Evolutionary conservation across 2,797 vertebrate genomes (phyloP).

Genomic region (Acridotheres tristis): DNA sequence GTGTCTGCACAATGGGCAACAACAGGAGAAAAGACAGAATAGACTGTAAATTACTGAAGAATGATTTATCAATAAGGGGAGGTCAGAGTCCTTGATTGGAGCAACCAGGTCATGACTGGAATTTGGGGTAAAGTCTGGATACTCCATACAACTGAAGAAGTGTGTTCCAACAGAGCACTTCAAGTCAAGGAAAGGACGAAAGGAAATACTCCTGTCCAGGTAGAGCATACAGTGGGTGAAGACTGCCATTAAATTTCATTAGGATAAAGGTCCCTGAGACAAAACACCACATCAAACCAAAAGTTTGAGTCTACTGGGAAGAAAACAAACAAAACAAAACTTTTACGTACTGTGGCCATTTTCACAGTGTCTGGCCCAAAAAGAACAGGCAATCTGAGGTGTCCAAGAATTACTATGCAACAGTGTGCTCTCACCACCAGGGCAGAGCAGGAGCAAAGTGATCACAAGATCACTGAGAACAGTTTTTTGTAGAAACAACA

Average conservation of each 20-base stretch:
- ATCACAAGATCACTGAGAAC: neutral
- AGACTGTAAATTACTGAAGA: neutral
- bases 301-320: neutral
- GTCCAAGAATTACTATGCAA: neutral
- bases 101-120: neutral
- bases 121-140: neutral
- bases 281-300: neutral
- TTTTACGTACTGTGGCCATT: neutral
- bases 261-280: neutral
- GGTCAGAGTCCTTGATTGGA: neutral
- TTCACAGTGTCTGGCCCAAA: neutral
- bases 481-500: neutral
- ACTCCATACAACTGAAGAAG: neutral
- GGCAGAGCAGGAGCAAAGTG: neutral
- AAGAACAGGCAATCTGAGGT: neutral
- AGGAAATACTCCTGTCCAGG: neutral
- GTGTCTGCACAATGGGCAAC: neutral
- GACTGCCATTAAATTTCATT: neutral
- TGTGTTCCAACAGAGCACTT: neutral
- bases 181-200: neutral
- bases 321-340: neutral
- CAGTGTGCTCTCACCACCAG: neutral
- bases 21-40: neutral
- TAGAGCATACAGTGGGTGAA: fast-evolving
- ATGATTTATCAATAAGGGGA: neutral